phyloP scores from a whole-genome alignment of 2,797 vertebrate genomes.

The Sebastes minor region DNA sequence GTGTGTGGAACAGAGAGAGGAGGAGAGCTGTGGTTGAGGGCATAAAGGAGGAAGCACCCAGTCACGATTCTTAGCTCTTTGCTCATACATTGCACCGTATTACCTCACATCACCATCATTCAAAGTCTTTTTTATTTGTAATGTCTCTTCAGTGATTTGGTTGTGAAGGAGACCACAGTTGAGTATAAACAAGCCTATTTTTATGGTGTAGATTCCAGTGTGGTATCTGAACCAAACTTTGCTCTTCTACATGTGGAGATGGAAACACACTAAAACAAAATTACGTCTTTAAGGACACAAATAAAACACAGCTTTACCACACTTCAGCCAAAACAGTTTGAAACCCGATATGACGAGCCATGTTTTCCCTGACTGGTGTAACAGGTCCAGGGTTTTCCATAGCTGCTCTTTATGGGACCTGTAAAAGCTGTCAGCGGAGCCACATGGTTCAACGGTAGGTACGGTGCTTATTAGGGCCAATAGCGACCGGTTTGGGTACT shows the following conservation, averaged over 20 bases:
- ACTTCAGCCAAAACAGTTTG: slow-evolving; percentile 20
- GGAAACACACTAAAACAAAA: slow-evolving; percentile 11
- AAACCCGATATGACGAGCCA: slow-evolving; percentile 26
- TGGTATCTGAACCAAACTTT: slow-evolving; percentile 10
- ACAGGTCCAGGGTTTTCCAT: slow-evolving; percentile 42
- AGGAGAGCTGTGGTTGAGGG: slow-evolving; percentile 8
- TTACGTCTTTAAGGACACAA: slow-evolving; percentile 7
- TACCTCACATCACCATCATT: slow-evolving; percentile 6
- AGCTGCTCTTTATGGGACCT: slow-evolving; percentile 51
- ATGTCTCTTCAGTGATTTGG: neutral
- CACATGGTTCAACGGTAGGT: slow-evolving; percentile 47
- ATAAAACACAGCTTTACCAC: slow-evolving; percentile 23
- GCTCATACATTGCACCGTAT: slow-evolving; percentile 34
- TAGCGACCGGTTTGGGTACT: slow-evolving; percentile 56
- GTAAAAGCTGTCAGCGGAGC: slow-evolving; percentile 60
- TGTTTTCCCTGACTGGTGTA: slow-evolving; percentile 2
- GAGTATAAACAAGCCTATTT: slow-evolving; percentile 11
- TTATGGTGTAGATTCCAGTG: slow-evolving; percentile 15
- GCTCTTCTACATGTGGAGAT: neutral
- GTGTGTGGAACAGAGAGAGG: neutral
- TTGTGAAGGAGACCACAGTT: neutral
- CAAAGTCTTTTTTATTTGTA: neutral
- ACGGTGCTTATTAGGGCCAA: slow-evolving; percentile 56
- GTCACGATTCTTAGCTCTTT: slow-evolving; percentile 12
- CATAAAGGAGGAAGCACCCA: slow-evolving; percentile 9